phyloP scores from a whole-genome alignment of 2,888 invertebrate genomes.

The Lasioglossum calceatum region DNA sequence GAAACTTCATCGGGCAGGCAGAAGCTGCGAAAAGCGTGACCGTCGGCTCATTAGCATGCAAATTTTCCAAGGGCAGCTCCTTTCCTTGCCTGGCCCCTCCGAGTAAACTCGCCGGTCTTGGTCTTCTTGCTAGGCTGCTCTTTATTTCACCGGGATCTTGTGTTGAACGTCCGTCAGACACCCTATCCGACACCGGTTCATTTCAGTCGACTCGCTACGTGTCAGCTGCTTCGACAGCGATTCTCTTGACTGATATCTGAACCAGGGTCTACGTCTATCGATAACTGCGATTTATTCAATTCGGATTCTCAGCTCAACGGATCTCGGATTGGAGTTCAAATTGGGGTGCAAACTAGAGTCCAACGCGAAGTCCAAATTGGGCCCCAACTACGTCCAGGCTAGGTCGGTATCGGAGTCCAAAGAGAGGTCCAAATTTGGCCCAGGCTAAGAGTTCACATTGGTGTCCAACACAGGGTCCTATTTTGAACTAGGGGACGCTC shows the following conservation, averaged over 20 bases:
- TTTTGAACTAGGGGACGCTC: too few species aligned
- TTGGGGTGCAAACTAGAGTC: neutral
- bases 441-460: neutral
- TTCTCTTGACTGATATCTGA: conserved; percentile 40
- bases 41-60: conserved; percentile 73
- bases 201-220: conserved; percentile 30
- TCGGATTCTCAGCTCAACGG: too few species aligned
- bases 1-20: conserved; percentile 69
- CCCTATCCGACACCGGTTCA: neutral
- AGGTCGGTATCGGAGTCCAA: neutral
- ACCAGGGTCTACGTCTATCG: conserved; percentile 24
- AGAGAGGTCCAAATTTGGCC: too few species aligned
- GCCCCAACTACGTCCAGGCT: too few species aligned
- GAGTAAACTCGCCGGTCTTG: conserved; percentile 13
- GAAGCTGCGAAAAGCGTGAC: conserved; percentile 54
- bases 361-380: too few species aligned
- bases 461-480: neutral
- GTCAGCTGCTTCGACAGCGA: conserved; percentile 53
- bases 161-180: neutral
- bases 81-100: neutral
- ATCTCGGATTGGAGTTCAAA: neutral
- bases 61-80: conserved; percentile 63
- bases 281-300: conserved; percentile 42
- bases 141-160: neutral
- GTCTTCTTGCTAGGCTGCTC: conserved; percentile 16